Conservation (phyloP, 2,888 invertebrate genomes). For the Polydrusus cervinus region DNA sequence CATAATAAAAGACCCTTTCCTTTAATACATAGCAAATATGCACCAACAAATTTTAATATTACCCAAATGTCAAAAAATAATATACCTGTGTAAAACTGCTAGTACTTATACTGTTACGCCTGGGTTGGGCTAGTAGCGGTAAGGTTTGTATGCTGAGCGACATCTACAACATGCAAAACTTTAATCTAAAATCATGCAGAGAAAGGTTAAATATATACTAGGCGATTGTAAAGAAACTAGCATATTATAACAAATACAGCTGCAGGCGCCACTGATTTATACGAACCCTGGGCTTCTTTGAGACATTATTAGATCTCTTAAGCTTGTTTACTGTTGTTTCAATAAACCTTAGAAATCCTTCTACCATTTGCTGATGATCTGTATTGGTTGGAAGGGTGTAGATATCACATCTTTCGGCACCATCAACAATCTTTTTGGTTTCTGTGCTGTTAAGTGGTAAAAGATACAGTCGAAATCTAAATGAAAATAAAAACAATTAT, state of each 20-base stretch:
- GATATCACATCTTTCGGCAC: slow-evolving; percentile 86
- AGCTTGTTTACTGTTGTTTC: slow-evolving; percentile 93
- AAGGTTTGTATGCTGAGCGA: slow-evolving; percentile 70
- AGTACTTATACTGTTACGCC: slow-evolving; percentile 73
- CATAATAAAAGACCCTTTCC: too few relatives aligned
- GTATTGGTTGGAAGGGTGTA: slow-evolving; percentile 79
- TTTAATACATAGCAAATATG: too few relatives aligned
- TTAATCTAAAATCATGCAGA: slow-evolving; percentile 55
- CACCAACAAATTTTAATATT: not conserved
- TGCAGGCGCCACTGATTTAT: not conserved
- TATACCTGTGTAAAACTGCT: slow-evolving; percentile 69
- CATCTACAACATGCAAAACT: slow-evolving; percentile 71
- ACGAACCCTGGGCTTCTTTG: slow-evolving; percentile 86
- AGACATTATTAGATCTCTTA: slow-evolving; percentile 78
- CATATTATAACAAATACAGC: not conserved
- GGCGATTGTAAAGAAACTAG: slow-evolving; percentile 16
- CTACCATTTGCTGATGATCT: slow-evolving; percentile 78
- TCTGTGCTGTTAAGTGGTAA: slow-evolving; percentile 88
- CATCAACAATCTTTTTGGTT: slow-evolving; percentile 85
- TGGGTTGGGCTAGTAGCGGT: slow-evolving; percentile 69
- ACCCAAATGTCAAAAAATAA: slow-evolving; percentile 18
- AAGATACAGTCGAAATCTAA: slow-evolving; percentile 89
- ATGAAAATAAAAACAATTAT: slow-evolving; percentile 56
- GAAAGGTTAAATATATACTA: slow-evolving; percentile 40
- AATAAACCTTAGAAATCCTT: slow-evolving; percentile 86